phyloP scores from a whole-genome alignment of 2,888 invertebrate species.

The Podotricha telesiphe region DNA sequence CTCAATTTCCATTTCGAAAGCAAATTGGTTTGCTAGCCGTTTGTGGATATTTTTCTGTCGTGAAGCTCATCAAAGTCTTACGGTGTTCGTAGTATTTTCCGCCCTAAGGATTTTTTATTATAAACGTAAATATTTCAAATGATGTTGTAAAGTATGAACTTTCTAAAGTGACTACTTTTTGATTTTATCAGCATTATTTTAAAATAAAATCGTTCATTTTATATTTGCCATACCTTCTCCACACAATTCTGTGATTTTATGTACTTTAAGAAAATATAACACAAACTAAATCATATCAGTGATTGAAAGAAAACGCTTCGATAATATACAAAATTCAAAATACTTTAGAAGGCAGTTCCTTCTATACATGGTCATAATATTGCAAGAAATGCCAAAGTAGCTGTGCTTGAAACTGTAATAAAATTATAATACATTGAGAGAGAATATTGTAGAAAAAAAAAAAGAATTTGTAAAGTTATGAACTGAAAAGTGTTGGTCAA shows the following conservation, averaged over 20 bases:
- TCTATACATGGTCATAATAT: too few relatives aligned
- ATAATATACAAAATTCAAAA: too few relatives aligned
- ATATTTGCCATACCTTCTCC: too few relatives aligned
- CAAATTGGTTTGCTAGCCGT: slow-evolving; percentile 24
- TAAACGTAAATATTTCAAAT: not conserved
- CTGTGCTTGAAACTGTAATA: not conserved
- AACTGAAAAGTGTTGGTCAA: slow-evolving; percentile 16
- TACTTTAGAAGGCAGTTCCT: too few relatives aligned
- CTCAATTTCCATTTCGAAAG: slow-evolving; percentile 27
- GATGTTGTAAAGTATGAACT: not conserved
- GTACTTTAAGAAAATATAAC: too few relatives aligned
- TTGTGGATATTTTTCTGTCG: slow-evolving; percentile 17
- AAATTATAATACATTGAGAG: not conserved
- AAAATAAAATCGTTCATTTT: too few relatives aligned
- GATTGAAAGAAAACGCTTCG: too few relatives aligned
- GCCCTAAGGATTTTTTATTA: not conserved
- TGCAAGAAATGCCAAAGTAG: too few relatives aligned
- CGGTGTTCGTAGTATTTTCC: not conserved
- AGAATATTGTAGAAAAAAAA: not conserved
- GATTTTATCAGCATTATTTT: too few relatives aligned
- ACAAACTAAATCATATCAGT: too few relatives aligned
- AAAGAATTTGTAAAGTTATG: slow-evolving; percentile 1
- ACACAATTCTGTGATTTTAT: too few relatives aligned
- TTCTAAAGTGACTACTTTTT: too few relatives aligned
- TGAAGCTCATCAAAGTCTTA: slow-evolving; percentile 3